These are phyloP conservation scores for Mongoloraphidia duomilia DNA, from an alignment of 2,888 invertebrate genomes.

Conservation along the genomic window DNA sequence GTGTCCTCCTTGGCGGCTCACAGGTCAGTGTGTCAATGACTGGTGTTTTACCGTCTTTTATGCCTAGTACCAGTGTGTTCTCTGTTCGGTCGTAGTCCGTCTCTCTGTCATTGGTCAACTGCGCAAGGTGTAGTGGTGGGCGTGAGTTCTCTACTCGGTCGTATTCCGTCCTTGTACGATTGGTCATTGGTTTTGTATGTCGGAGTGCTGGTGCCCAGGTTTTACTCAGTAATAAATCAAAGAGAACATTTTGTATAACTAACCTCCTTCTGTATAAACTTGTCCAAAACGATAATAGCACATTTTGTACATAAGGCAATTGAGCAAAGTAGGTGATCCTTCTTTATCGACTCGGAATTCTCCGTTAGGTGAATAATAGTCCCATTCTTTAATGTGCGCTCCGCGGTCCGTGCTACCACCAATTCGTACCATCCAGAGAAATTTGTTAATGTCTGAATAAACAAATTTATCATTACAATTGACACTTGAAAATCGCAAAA, in stretches of 20 bases:
- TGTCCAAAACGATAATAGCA: slow-evolving; percentile 97
- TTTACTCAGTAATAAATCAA: no score
- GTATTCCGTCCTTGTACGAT: no score
- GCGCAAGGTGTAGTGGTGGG: no score
- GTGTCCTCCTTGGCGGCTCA: no score
- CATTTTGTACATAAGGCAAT: slow-evolving; percentile 99
- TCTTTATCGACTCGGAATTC: slow-evolving; percentile 95
- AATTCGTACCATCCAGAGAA: slow-evolving; percentile 96
- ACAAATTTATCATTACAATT: neutral
- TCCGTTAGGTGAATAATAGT: slow-evolving; percentile 91
- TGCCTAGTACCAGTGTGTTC: no score
- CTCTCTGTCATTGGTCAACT: no score
- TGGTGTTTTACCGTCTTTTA: no score
- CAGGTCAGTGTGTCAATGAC: no score
- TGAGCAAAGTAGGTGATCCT: slow-evolving; percentile 79
- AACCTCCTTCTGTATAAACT: slow-evolving; percentile 87
- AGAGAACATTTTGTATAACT: slow-evolving; percentile 14
- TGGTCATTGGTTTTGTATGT: no score
- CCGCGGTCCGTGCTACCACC: slow-evolving; percentile 93
- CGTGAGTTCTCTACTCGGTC: no score
- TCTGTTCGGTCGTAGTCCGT: no score
- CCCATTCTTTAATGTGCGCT: slow-evolving; percentile 87
- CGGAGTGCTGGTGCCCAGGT: no score
- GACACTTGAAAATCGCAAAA: neutral
- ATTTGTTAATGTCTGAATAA: slow-evolving; percentile 84